These are phyloP conservation scores for Oscheius myriophilus DNA, from an alignment of 2,888 invertebrate species.

Conservation along the genomic window DNA sequence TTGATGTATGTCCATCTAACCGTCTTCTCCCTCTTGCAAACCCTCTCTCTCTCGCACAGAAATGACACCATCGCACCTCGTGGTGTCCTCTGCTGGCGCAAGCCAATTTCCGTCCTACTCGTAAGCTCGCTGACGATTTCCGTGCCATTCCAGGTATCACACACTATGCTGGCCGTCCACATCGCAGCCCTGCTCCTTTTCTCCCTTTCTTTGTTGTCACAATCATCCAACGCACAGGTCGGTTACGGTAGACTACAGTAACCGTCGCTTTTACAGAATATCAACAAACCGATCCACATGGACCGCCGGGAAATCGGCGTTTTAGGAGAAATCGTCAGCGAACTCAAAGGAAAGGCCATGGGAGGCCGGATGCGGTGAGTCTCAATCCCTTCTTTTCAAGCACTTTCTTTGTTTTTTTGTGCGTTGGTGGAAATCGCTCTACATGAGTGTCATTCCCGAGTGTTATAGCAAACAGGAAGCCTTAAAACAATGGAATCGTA, in stretches of 20 bases:
- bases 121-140: slow-evolving; percentile 9
- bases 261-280: background rate
- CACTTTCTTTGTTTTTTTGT: background rate
- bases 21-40: background rate
- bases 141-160: slow-evolving; percentile 26
- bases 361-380: slow-evolving; percentile 58
- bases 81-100: slow-evolving; percentile 1
- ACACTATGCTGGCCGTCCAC: slow-evolving; percentile 19
- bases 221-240: slow-evolving; percentile 20
- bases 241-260: background rate
- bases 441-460: background rate
- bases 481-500: background rate
- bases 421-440: background rate
- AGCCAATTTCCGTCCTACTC: slow-evolving; percentile 16
- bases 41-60: slow-evolving; percentile 5
- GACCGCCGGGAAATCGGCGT: slow-evolving; percentile 49
- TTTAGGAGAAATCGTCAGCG: slow-evolving; percentile 50
- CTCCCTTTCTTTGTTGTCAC: slow-evolving; percentile 6
- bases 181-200: slow-evolving; percentile 5
- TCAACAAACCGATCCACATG: slow-evolving; percentile 47
- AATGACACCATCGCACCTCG: slow-evolving; percentile 6
- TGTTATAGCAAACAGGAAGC: background rate
- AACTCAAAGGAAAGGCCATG: slow-evolving; percentile 57
- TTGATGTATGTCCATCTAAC: background rate
- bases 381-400: background rate